A percentile compares a stretch with the other conserved stretches of the same genome.
phyloP scores from a whole-genome alignment of 2,888 invertebrate genomes.

The Cordilura impudica region DNA sequence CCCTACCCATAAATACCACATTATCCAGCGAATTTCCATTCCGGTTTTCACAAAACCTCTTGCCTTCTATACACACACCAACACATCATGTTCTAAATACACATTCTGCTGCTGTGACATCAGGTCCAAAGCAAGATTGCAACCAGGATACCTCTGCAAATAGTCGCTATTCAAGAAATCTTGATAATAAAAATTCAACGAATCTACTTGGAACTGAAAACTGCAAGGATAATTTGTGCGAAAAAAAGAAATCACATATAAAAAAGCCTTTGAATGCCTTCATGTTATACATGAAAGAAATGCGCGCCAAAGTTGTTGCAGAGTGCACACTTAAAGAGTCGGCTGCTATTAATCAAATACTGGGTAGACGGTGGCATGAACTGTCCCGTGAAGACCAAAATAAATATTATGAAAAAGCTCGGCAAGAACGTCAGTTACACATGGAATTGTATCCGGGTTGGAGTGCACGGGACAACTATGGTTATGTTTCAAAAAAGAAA shows the following conservation, averaged over 20 bases:
- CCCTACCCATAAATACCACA: conserved; percentile 93
- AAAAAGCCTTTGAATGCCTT: conserved; percentile 99
- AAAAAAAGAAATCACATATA: conserved; percentile 97
- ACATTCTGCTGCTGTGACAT: conserved; percentile 88
- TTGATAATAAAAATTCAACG: conserved; percentile 80
- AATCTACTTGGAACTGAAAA: conserved; percentile 78
- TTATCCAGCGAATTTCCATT: conserved; percentile 91
- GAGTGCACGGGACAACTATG: conserved; percentile 99
- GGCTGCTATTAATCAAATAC: conserved; percentile 99
- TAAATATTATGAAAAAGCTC: conserved; percentile 99
- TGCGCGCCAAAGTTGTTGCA: conserved; percentile 98
- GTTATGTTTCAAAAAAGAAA: conserved; percentile 99
- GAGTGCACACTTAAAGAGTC: conserved; percentile 99
- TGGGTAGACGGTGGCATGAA: conserved; percentile 99
- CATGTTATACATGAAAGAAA: conserved; percentile 99
- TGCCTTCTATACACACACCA: conserved; percentile 87
- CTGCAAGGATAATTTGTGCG: conserved; percentile 79
- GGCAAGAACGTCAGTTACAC: conserved; percentile 99
- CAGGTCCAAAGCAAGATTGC: conserved; percentile 87
- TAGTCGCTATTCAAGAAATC: conserved; percentile 85
- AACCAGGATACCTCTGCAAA: conserved; percentile 82
- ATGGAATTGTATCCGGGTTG: conserved; percentile 99
- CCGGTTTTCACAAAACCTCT: conserved; percentile 94
- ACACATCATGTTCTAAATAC: conserved; percentile 85
- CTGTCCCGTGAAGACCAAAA: conserved; percentile 99